Conservation (phyloP, 2,888 invertebrate species). For the Erebia aethiops region DNA sequence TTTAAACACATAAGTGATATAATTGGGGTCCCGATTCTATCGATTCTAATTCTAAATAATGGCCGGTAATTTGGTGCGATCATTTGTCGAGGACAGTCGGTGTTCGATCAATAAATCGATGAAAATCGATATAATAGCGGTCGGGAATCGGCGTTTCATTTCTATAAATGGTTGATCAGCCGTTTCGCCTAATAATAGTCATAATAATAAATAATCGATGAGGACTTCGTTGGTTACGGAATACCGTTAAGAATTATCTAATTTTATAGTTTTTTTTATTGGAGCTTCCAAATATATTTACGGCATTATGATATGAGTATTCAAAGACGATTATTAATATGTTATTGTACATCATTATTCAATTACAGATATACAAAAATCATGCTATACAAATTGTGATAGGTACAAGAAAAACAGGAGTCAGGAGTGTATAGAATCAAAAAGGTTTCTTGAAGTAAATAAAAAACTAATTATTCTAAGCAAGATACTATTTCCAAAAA, state of each 20-base stretch:
- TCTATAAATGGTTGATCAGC: conserved; percentile 82
- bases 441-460: too few species aligned
- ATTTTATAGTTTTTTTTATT: conserved; percentile 25
- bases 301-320: conserved; percentile 7
- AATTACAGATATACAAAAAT: too few species aligned
- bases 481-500: too few species aligned
- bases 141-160: conserved; percentile 78
- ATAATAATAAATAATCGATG: conserved; percentile 70
- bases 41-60: conserved; percentile 82
- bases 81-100: conserved; percentile 82
- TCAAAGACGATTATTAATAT: neutral
- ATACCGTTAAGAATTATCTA: conserved; percentile 43
- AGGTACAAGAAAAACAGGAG: too few species aligned
- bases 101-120: conserved; percentile 83
- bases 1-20: conserved; percentile 83
- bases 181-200: conserved; percentile 78
- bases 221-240: conserved; percentile 60
- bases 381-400: too few species aligned
- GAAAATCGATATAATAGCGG: conserved; percentile 79
- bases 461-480: too few species aligned
- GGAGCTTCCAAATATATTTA: conserved; percentile 13
- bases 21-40: conserved; percentile 81
- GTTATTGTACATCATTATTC: neutral
- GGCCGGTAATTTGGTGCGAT: conserved; percentile 78
- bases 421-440: too few species aligned